Evolutionary conservation across 2,113 vertebrate species (phyloP).

Genomic region (Budorcas taxicolor): DNA sequence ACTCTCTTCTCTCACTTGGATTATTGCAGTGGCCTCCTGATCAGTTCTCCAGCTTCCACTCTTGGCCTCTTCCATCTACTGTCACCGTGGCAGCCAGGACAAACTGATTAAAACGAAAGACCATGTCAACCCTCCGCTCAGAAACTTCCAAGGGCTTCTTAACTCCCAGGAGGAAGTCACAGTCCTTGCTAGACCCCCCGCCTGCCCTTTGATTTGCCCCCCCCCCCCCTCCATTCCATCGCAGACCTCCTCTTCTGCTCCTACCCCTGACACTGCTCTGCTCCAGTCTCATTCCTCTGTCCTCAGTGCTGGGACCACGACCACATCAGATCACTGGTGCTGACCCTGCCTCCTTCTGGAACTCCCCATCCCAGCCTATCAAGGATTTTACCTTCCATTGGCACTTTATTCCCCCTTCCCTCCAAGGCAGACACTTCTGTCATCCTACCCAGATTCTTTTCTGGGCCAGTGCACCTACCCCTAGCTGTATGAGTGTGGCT

Average conservation of each 20-base stretch:
- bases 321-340: neutral
- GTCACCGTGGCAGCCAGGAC: neutral
- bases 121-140: neutral
- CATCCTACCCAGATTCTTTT: neutral
- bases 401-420: neutral
- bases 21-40: neutral
- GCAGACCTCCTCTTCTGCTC: neutral
- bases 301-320: neutral
- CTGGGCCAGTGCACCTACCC: neutral
- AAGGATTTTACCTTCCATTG: neutral
- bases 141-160: neutral
- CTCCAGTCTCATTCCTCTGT: neutral
- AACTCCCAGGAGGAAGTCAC: neutral
- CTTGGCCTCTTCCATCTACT: neutral
- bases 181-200: neutral
- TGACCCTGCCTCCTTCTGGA: neutral
- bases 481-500: neutral
- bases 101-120: neutral
- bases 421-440: neutral
- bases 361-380: neutral
- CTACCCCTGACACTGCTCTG: fast-evolving
- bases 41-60: neutral
- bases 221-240: too few species aligned
- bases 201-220: fast-evolving
- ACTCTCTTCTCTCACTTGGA: neutral